Evolutionary conservation across 1,140 invertebrate genomes (phyloP).

Genomic region (Camponotus vicinus): DNA sequence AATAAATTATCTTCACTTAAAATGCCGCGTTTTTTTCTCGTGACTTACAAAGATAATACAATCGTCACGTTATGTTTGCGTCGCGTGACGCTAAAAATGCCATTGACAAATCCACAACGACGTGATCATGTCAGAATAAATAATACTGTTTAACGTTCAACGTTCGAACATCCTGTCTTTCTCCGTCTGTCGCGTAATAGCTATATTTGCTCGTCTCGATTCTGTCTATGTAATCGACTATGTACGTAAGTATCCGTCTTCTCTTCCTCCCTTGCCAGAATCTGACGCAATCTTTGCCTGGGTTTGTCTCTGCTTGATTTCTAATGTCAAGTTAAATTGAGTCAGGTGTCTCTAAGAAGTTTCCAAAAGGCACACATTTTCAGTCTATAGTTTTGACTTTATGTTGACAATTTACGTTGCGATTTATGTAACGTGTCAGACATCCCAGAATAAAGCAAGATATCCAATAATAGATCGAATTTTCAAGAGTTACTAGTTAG

Average conservation of each 20-base stretch:
- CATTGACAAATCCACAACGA: conserved; percentile 28
- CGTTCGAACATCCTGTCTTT: conserved; percentile 36
- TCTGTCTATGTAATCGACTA: background rate
- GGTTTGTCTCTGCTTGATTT: background rate
- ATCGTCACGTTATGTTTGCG: background rate
- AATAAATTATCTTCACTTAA: conserved; percentile 71
- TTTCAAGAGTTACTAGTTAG: background rate
- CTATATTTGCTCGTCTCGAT: conserved; percentile 33
- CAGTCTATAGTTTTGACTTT: background rate
- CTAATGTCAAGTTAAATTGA: conserved; percentile 1
- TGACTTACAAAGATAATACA: background rate
- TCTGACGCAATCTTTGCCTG: conserved; percentile 33
- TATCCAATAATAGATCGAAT: conserved; percentile 1
- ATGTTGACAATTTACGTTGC: background rate
- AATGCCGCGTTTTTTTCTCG: background rate
- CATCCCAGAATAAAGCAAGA: background rate
- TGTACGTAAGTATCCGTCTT: conserved; percentile 16
- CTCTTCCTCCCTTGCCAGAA: conserved; percentile 42
- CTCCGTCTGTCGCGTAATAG: conserved; percentile 11
- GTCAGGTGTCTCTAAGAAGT: conserved; percentile 30
- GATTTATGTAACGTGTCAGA: background rate
- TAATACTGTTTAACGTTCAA: conserved; percentile 36
- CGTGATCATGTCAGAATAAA: conserved; percentile 36
- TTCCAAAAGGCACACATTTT: conserved; percentile 14
- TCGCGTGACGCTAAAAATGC: conserved; percentile 14